Evolutionary conservation across 2,888 invertebrate genomes (phyloP), one percentile per base, ranked within the genome.

Genomic region (Mechanitis messenoides): DNA sequence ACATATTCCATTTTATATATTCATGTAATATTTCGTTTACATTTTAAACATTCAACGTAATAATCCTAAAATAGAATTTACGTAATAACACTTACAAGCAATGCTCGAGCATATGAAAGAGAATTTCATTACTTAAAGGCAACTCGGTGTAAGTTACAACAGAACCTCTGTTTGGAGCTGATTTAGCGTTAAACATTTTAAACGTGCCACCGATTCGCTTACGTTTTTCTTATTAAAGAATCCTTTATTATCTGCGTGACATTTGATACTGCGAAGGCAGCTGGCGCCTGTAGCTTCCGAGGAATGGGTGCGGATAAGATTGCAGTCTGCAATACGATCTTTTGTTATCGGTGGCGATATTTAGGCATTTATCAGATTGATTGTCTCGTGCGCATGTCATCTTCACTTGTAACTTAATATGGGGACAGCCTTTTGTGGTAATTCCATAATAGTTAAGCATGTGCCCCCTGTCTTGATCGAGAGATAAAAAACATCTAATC

Each of bases 251-350:
- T 82, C 83, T 79, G 73, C 71, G 66, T 71, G 80, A 75, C 72
- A 88, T 82, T 81, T 74, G 87, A 89, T 85, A 87, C 81, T 74
- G 67, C 68, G 63, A 62, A 74, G 76, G 81, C 89, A 87, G 88
- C 84, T 87, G 88, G 87, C 88, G 88, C 87, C 87, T 80, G 75
- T 74, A 75, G 87, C 87, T 89, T 87, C 88, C 86, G 87, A 83
- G 76, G 80, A 81, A 78, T 84, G 76, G 76, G 70, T 74, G 76
- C 79, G 70, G 77, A 80, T 81, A 80, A 74, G 71, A 79, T 77
- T 78, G 77, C 77, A 77, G 73, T 73, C 72, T 78, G 82, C 78
- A 85, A 88, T 81, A 66, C 68, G 86, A 88, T 86, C 81, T 87
- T 88, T 89, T 86, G 84, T 86, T 86, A 86, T 84, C 79, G 80